Evolutionary conservation across 2,113 vertebrate genomes (phyloP), one percentile per base, ranked within the genome.

Genomic region (Sapayoa aenigma): DNA sequence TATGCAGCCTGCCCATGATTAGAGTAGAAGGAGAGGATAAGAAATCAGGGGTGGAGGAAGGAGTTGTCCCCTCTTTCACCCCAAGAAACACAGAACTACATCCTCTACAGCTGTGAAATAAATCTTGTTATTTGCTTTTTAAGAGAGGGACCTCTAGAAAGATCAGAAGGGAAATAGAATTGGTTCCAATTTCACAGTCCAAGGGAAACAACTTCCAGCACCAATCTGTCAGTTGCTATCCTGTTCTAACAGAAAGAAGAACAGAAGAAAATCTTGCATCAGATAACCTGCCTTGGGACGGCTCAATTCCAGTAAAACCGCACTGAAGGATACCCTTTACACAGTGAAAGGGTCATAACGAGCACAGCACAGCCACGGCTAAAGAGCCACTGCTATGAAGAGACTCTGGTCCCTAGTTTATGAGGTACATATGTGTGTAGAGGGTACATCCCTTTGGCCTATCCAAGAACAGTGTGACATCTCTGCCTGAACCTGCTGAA

Each of bases 11-110:
- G 55, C 23, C 46, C 17, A 35, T 65, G 31, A 59, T 27, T 19
- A 65, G 14, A 18, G 28, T 9, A 86, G 14, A n/a, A 92, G 30
- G 67, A 67, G 27, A 37, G 16, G 8, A 22, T 30, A 60, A 46
- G 42, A 80, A 87, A 60, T 9, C 0, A 1, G 11, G 35, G 22
- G 18, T 4, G 8, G 5, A 47, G 12, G 6, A 5, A 1, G 1
- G 2, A 5, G 2, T 8, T 59, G 49, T 76, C 47, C 49, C 42
- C 30, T 18, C 46, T 49, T 31, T 50, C 37, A 42, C 22, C 28
- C 5, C 1, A 1, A 55, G 46, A 47, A 91, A 33, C 24, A 76
- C 10, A 41, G 11, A 73, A 76, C 14, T 30, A 66, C 31, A 19
- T 53, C 28, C 14, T 84, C 65, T 31, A 55, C 12, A 46, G 35